Evolutionary conservation across 64 coral and sea anemone species (phyloP), one percentile per base, ranked within the genome.

Genomic region (Catalaphyllia jardinei): DNA sequence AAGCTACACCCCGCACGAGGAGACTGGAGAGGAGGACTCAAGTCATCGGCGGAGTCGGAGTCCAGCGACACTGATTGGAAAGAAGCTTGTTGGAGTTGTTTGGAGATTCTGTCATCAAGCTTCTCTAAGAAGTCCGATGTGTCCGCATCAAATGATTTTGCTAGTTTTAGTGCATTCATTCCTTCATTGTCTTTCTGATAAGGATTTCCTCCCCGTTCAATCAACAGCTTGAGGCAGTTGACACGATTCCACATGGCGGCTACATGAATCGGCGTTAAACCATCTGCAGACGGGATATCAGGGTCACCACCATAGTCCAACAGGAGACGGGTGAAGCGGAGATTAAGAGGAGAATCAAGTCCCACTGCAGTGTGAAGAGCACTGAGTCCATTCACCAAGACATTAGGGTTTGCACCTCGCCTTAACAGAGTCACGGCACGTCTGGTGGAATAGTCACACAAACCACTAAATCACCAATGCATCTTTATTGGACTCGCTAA

Each of bases 261-360:
- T 10, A 96, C 90, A 46, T 96, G 94, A 25, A 96, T 91, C 25
- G 94, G 94, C 0, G 94, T 96, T 51, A 96, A 77, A 18, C 94
- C 94, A 31, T 96, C 94, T 62, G 81, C 62, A 75, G 94, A 96
- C 7, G 77, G 77, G 18, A 96, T 80, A 89, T 96, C 89, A 20
- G 94, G 90, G 78, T 96, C 42, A 88, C 90, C 94, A 16, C 90
- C 94, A 33, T 76, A 46, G 77, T 96, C 94, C 22, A 96, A 67
- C 35, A 96, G 86, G 3, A 96, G 90, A 8, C 94, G 90, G 9
- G 94, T 96, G 30, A 96, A 96, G 64, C 88, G 94, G 31, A 88
- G 83, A 76, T 87, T 74, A 19, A 96, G 94, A n/a, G 94, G 88
- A 61, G 94, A 96, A 29, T 62, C 75, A 62, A 96, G 83, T 35